Evolutionary conservation across 1,140 invertebrate genomes (phyloP).

Genomic region (Drosophila lacertosa): DNA sequence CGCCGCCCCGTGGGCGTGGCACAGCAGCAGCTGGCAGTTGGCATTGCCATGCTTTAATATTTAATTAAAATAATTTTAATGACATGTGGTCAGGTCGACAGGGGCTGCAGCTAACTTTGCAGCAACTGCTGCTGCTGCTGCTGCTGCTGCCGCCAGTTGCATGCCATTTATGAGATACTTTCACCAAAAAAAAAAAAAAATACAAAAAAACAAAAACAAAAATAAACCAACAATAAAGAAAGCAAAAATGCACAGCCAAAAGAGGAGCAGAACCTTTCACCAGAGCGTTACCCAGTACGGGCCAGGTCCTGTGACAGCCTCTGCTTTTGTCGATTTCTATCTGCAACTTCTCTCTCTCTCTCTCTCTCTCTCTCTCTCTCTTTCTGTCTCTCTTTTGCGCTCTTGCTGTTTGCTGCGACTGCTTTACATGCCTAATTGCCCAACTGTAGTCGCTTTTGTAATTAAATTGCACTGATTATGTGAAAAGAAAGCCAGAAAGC

Average conservation of each 20-base stretch:
- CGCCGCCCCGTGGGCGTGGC: slow-evolving; percentile 58
- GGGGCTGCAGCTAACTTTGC: slow-evolving; percentile 1
- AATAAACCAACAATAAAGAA: slow-evolving; percentile 7
- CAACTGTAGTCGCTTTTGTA: slow-evolving; percentile 50
- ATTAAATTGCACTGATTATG: slow-evolving; percentile 81
- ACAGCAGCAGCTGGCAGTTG: slow-evolving; percentile 52
- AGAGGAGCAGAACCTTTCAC: slow-evolving; percentile 66
- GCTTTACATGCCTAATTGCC: slow-evolving; percentile 80
- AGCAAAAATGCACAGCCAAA: slow-evolving; percentile 8
- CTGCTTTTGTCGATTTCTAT: slow-evolving; percentile 56
- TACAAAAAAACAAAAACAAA: slow-evolving; percentile 52
- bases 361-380: neutral
- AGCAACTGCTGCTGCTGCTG: neutral
- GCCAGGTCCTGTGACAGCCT: slow-evolving; percentile 34
- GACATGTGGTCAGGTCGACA: slow-evolving; percentile 49
- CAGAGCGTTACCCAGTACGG: slow-evolving; percentile 18
- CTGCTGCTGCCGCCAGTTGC: slow-evolving; percentile 26
- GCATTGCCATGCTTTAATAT: slow-evolving; percentile 54
- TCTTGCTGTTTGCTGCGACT: slow-evolving; percentile 19
- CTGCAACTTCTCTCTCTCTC: slow-evolving; percentile 15
- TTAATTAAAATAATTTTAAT: slow-evolving; percentile 77
- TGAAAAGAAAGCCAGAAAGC: slow-evolving; percentile 39
- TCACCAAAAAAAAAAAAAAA: slow-evolving; percentile 61
- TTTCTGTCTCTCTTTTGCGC: neutral
- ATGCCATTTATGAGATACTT: slow-evolving; percentile 78